phyloP scores from a whole-genome alignment of 2,113 vertebrate species.

The Phyllostomus hastatus region DNA sequence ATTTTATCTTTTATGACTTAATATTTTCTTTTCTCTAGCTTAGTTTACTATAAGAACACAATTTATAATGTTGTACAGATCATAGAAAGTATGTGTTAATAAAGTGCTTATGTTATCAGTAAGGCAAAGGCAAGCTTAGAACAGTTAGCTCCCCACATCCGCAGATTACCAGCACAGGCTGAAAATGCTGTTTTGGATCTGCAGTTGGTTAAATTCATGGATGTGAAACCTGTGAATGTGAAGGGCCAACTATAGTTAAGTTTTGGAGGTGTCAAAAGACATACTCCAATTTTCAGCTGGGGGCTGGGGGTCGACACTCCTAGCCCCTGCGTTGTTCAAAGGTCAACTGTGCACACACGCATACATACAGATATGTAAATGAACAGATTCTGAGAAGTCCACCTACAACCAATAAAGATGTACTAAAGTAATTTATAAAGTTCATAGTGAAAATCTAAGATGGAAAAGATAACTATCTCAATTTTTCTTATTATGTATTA shows the following conservation, averaged over 20 bases:
- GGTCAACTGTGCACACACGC: too few relatives aligned
- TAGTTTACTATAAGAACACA: not conserved
- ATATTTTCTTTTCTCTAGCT: not conserved
- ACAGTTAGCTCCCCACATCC: not conserved
- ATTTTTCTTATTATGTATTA: slow-evolving; percentile 4
- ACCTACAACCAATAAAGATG: not conserved
- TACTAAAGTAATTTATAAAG: not conserved
- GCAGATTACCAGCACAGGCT: not conserved
- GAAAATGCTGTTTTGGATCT: not conserved
- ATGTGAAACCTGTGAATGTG: not conserved
- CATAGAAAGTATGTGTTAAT: not conserved
- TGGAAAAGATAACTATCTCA: not conserved
- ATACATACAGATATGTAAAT: not conserved
- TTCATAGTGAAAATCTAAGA: slow-evolving; percentile 4
- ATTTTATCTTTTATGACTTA: not conserved
- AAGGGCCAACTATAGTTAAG: not conserved
- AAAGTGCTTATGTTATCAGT: not conserved
- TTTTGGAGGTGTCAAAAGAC: not conserved
- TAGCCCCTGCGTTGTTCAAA: not conserved
- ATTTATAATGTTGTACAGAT: not conserved
- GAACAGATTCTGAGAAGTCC: not conserved
- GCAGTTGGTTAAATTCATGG: not conserved
- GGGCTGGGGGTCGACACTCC: not conserved
- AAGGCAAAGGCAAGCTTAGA: not conserved
- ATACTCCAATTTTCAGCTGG: not conserved